Conservation (phyloP, 2,888 invertebrate genomes). For the Ctenicera cuprea region DNA sequence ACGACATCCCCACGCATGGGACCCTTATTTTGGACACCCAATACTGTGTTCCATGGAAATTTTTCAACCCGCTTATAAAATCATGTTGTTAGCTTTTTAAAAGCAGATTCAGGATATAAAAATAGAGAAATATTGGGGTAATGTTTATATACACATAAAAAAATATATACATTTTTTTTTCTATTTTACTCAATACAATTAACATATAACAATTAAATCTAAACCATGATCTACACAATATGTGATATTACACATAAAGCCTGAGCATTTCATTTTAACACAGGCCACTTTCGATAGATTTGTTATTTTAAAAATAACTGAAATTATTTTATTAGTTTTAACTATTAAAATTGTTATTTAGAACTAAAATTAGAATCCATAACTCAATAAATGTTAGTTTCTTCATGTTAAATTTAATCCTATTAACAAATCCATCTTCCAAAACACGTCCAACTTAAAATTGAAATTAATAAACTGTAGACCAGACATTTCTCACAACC, state of each 20-base stretch:
- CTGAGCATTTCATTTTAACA: slow-evolving; percentile 24
- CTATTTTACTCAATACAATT: slow-evolving; percentile 16
- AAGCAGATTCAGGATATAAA: too few species aligned
- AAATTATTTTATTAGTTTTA: background rate
- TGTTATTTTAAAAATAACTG: background rate
- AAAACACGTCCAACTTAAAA: slow-evolving; percentile 1
- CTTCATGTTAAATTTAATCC: background rate
- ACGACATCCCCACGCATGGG: too few species aligned
- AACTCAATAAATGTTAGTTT: background rate
- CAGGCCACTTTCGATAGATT: slow-evolving; percentile 2
- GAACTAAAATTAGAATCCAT: background rate
- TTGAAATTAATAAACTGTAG: slow-evolving; percentile 14
- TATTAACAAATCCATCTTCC: background rate
- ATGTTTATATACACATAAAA: background rate
- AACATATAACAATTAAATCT: slow-evolving; percentile 5
- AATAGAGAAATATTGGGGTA: too few species aligned
- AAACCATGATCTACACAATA: slow-evolving; percentile 21
- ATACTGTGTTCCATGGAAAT: too few species aligned
- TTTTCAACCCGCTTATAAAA: too few species aligned
- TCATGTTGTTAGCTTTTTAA: too few species aligned
- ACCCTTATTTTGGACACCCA: too few species aligned
- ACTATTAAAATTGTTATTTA: background rate
- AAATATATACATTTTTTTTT: slow-evolving; percentile 18
- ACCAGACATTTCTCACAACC: slow-evolving; percentile 23
- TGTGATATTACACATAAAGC: slow-evolving; percentile 19